Evolutionary conservation across 2,797 vertebrate genomes (phyloP).

Genomic region (Selene dorsalis): DNA sequence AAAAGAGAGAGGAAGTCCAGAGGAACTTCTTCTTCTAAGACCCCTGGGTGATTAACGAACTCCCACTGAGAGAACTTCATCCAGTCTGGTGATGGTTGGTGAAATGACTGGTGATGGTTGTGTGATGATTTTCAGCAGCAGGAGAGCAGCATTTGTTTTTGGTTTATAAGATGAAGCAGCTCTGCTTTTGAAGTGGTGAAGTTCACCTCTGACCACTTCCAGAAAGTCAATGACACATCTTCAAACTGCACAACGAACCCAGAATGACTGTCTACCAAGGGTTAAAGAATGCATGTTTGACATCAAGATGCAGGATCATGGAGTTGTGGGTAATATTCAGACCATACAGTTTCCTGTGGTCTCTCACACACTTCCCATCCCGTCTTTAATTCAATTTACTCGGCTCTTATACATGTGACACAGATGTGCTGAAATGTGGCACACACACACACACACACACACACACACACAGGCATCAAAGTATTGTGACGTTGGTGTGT

Average conservation of each 20-base stretch:
- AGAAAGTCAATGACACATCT: slow-evolving; percentile 21
- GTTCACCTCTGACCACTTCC: background rate
- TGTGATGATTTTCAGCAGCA: slow-evolving; percentile 10
- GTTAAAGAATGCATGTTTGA: background rate
- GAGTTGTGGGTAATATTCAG: background rate
- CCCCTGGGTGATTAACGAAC: slow-evolving; percentile 14
- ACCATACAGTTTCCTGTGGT: background rate
- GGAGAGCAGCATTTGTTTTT: slow-evolving; percentile 20
- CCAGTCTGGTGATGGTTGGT: background rate
- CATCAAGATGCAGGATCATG: background rate
- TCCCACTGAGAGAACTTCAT: background rate
- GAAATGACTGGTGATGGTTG: background rate
- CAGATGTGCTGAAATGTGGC: background rate
- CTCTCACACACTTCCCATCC: slow-evolving; percentile 11
- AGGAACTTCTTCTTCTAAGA: background rate
- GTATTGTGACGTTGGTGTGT: slow-evolving; percentile 33
- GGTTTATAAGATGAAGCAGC: slow-evolving; percentile 1
- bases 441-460: slow-evolving; percentile 9
- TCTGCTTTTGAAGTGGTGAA: slow-evolving; percentile 3
- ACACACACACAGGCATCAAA: background rate
- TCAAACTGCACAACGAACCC: background rate
- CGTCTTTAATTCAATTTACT: background rate
- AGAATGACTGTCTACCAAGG: background rate
- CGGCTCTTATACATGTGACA: background rate
- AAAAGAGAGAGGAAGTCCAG: background rate